Base-by-base conservation (phyloP, 2,888 invertebrate genomes). In the Drosophila anomalata region DNA sequence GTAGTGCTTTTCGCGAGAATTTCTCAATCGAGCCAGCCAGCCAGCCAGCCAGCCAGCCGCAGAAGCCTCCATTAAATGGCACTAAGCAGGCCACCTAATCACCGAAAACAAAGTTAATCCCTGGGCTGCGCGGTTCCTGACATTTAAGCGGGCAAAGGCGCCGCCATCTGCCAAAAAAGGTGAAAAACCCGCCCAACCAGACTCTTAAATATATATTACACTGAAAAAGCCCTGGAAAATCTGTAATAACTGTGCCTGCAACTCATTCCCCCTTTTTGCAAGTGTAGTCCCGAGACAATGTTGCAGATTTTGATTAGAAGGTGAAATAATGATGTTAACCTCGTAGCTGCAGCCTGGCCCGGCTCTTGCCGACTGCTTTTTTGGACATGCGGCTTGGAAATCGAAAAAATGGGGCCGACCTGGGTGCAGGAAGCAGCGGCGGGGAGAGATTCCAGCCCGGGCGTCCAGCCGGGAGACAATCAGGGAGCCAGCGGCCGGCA, bases 321-420 rank as follows among this genome's bases (percentile, higher is more conserved):
- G 87, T 88, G 87, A 87, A 87, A 87, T 87, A 87, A 87, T 87
- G 88, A 88, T 87, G 88, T 87, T 88, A 87, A 87, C 88, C 87
- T 80, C 87, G 76, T 73, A 67, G 59, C 29, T 48, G 55, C 44
- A n/a, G 54, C n/a, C 53, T 44, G 17, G 33, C 41, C 26, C 46
- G 20, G 26, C 66, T 60, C 63, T 74, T 48, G 62, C 60, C 52
- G 60, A 62, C 66, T 29, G 62, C 33, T 65, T n/a, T 36, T 53
- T 48, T 65, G 74, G 56, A 70, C 73, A 69, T 67, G 61, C 52
- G 68, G 75, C 33, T 73, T 51, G 55, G 48, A 68, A 52, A 63
- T 44, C 44, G 33, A 48, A 46, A 29, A 84, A 84, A 79, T 71
- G 82, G 71, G 82, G 80, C 73, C 82, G 74, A 76, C 73, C 67